Percentiles rank a stretch among this genome's conserved stretches.
These are phyloP conservation scores for Shinisaurus crocodilurus DNA, from an alignment of 2,113 vertebrate species.

Conservation along the genomic window DNA sequence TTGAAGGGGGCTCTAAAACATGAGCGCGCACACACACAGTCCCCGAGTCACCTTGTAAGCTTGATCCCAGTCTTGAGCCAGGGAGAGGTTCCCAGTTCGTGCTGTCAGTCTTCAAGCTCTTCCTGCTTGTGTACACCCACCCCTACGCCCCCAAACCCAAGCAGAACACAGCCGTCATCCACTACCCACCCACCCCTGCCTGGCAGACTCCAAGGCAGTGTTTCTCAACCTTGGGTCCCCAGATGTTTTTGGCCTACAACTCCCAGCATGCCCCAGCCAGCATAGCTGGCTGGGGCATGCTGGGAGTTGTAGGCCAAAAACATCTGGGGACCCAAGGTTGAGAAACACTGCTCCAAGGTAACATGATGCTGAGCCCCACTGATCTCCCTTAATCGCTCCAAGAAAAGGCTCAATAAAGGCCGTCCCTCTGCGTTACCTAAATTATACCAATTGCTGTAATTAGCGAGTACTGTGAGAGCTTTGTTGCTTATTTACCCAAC, in stretches of 20 bases:
- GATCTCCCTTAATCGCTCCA: not conserved
- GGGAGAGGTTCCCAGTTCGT: not conserved
- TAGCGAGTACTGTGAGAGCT: conserved; percentile 22
- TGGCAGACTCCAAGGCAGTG: too few relatives aligned
- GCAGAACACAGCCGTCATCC: not conserved
- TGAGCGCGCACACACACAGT: not conserved
- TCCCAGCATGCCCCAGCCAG: too few relatives aligned
- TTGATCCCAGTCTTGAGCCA: too few relatives aligned
- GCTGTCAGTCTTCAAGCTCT: not conserved
- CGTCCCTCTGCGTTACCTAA: conserved; percentile 14
- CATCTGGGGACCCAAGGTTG: too few relatives aligned
- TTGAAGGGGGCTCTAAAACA: not conserved
- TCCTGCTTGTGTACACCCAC: not conserved
- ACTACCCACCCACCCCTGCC: not conserved
- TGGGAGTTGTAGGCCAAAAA: too few relatives aligned
- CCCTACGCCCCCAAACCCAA: not conserved
- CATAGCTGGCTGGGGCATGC: too few relatives aligned
- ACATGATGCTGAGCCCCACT: not conserved
- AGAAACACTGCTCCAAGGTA: not conserved
- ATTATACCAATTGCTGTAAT: conserved; percentile 29
- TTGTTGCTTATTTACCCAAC: not conserved
- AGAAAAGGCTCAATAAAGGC: conserved; percentile 17
- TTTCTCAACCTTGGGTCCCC: too few relatives aligned
- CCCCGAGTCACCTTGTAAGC: too few relatives aligned
- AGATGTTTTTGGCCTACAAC: too few relatives aligned